These are phyloP conservation scores for Nomada fucata DNA, from an alignment of 2,888 invertebrate species.

Conservation along the genomic window DNA sequence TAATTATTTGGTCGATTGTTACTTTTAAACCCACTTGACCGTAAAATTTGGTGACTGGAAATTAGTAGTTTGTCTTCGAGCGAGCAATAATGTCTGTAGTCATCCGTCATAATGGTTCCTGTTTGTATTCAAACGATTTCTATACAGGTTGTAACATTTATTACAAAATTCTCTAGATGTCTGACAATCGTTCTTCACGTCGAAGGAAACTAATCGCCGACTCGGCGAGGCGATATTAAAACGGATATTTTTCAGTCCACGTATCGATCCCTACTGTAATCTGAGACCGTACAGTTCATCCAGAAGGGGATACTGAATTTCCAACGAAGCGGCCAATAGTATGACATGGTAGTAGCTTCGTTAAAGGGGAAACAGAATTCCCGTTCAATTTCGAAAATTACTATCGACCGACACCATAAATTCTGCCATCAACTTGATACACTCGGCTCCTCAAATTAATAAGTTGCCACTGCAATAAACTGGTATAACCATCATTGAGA, in stretches of 20 bases:
- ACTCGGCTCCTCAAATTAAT: neutral
- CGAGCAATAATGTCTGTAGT: too few species aligned
- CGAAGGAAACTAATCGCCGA: constrained; percentile 23
- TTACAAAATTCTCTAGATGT: neutral
- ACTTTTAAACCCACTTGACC: too few species aligned
- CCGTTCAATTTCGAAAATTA: constrained; percentile 5
- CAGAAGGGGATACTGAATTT: constrained; percentile 46
- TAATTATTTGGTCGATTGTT: too few species aligned
- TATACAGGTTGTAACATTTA: neutral
- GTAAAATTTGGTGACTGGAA: too few species aligned
- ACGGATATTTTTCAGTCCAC: constrained; percentile 15
- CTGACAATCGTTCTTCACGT: neutral
- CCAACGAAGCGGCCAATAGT: neutral
- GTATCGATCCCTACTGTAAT: constrained; percentile 53
- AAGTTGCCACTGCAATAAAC: neutral
- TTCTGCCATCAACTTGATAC: neutral
- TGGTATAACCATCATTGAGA: too few species aligned
- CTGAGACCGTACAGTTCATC: constrained; percentile 21
- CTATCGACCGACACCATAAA: neutral
- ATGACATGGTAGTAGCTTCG: neutral
- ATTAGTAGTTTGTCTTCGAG: too few species aligned
- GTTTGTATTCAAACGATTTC: too few species aligned
- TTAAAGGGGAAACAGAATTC: neutral
- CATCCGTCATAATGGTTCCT: too few species aligned
- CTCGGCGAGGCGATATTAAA: constrained; percentile 27